A percentile compares a stretch with the other conserved stretches of the same genome.
Conservation (phyloP, 2,797 vertebrate genomes). For the Chelonia mydas region DNA sequence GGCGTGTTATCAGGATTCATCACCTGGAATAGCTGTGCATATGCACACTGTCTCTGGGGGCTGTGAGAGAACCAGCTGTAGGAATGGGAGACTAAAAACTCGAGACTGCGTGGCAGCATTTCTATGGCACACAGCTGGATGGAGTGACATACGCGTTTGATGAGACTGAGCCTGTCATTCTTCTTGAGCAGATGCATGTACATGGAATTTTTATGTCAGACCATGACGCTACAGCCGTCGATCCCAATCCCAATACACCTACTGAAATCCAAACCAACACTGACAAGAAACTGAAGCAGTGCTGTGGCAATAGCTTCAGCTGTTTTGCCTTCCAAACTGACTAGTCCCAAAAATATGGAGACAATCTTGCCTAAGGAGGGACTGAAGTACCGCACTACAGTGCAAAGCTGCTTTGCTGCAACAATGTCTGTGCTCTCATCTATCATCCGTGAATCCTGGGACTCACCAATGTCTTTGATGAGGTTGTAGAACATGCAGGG, state of each 20-base stretch:
- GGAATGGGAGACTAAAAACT: neutral
- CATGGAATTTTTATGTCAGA: neutral
- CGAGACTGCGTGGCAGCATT: neutral
- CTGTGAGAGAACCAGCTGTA: neutral
- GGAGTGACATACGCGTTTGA: neutral
- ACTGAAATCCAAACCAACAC: neutral
- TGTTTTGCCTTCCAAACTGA: neutral
- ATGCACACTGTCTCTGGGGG: neutral
- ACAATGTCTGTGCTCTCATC: neutral
- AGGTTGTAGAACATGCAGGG: neutral
- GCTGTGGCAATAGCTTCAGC: neutral
- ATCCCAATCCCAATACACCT: neutral
- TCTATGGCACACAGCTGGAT: neutral
- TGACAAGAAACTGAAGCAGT: neutral
- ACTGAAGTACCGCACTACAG: neutral
- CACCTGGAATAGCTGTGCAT: neutral
- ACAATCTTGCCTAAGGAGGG: neutral
- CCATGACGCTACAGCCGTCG: neutral
- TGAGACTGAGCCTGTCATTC: neutral
- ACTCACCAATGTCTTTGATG: neutral
- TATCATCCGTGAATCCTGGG: neutral
- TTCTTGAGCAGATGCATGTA: neutral
- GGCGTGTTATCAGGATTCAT: neutral
- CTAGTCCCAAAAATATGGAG: neutral
- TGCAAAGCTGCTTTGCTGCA: neutral